A percentile compares a stretch with the other conserved stretches of the same genome.
phyloP scores from a whole-genome alignment of 2,797 vertebrate genomes.

The Coregonus sp. region DNA sequence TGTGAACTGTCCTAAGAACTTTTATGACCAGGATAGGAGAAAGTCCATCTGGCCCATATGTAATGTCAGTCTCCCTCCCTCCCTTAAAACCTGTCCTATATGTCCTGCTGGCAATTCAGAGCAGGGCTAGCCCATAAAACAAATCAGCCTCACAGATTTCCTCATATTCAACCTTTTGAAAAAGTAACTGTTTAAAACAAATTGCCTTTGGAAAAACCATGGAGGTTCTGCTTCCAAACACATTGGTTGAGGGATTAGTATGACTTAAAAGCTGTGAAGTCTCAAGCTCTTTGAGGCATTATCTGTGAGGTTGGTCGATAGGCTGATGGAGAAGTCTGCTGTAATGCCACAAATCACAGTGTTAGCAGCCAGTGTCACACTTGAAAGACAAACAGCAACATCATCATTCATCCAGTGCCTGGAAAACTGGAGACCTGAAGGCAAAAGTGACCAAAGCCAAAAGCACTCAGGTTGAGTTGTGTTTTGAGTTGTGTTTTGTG shows the following conservation, averaged over 20 bases:
- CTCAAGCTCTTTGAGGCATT: slow-evolving; percentile 62
- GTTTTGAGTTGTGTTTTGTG: neutral
- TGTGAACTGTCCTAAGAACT: slow-evolving; percentile 77
- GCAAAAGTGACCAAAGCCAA: slow-evolving; percentile 7
- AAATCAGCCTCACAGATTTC: slow-evolving; percentile 59
- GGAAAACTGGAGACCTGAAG: slow-evolving; percentile 27
- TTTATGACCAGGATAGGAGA: slow-evolving; percentile 79
- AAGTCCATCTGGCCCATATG: slow-evolving; percentile 79
- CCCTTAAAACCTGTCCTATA: slow-evolving; percentile 72
- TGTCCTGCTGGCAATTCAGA: slow-evolving; percentile 64
- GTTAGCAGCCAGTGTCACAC: neutral
- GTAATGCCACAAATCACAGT: slow-evolving; percentile 36
- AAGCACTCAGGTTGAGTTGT: slow-evolving; percentile 13
- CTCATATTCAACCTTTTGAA: slow-evolving; percentile 69
- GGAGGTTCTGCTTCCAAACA: slow-evolving; percentile 49
- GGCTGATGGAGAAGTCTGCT: slow-evolving; percentile 59
- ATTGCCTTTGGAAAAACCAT: slow-evolving; percentile 56
- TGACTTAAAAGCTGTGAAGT: slow-evolving; percentile 60
- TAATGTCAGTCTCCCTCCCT: slow-evolving; percentile 70
- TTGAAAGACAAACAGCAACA: slow-evolving; percentile 1
- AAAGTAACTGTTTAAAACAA: slow-evolving; percentile 73
- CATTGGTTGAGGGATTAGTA: slow-evolving; percentile 61
- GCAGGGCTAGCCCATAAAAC: slow-evolving; percentile 68
- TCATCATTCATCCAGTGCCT: slow-evolving; percentile 39
- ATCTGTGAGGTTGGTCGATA: slow-evolving; percentile 66